These are phyloP conservation scores for Pogonocichla stellata DNA, from an alignment of 2,113 vertebrate species.

Conservation along the genomic window DNA sequence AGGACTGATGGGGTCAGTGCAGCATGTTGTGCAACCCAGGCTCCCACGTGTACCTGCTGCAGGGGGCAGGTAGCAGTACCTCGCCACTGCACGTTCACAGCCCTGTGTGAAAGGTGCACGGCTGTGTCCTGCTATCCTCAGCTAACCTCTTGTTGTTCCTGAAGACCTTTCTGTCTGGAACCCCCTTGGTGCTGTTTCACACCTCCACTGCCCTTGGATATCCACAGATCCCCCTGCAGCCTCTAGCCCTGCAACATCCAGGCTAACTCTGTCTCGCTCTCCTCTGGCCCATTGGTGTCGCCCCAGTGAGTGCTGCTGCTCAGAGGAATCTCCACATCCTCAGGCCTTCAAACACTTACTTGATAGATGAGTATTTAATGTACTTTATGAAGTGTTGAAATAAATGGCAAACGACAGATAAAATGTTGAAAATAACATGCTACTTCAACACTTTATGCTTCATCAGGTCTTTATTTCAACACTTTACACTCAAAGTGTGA, in stretches of 20 bases:
- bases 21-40: not conserved
- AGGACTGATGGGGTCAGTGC: not conserved
- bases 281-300: not conserved
- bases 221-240: not conserved
- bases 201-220: not conserved
- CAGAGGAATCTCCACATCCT: not conserved
- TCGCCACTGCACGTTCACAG: accelerated
- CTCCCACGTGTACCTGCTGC: not conserved
- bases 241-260: not conserved
- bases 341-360: not conserved
- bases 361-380: conserved; percentile 6
- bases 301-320: not conserved
- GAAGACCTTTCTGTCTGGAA: not conserved
- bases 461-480: conserved; percentile 61
- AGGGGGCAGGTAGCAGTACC: not conserved
- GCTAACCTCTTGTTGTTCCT: not conserved
- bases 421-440: conserved; percentile 64
- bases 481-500: conserved; percentile 40
- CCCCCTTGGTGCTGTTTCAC: not conserved
- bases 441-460: conserved; percentile 44
- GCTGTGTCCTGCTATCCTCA: accelerated
- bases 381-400: conserved; percentile 13
- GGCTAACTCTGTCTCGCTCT: not conserved
- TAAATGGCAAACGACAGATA: conserved; percentile 59
- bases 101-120: not conserved